Conservation (phyloP, 1,140 invertebrate genomes). For the Galleria mellonella region DNA sequence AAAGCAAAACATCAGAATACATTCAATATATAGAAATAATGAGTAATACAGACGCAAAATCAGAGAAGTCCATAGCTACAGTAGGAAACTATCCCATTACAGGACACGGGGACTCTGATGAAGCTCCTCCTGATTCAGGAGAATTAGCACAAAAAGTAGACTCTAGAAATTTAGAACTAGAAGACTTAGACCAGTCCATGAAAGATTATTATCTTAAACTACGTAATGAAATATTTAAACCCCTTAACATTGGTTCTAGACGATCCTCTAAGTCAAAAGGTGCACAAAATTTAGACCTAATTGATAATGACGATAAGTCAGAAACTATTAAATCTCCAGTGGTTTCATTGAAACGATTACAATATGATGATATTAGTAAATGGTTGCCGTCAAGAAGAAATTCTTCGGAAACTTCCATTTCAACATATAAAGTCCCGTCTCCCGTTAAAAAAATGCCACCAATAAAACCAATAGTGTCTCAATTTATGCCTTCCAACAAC, state of each 20-base stretch:
- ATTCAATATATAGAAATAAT: background rate
- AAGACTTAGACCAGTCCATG: slow-evolving; percentile 24
- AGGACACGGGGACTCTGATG: slow-evolving; percentile 34
- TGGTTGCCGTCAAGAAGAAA: too few relatives aligned
- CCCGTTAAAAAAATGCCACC: too few relatives aligned
- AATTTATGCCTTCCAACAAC: too few relatives aligned
- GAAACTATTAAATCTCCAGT: too few relatives aligned
- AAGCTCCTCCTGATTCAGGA: slow-evolving; percentile 27
- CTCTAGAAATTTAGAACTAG: slow-evolving; percentile 29
- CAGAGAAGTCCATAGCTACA: slow-evolving; percentile 34
- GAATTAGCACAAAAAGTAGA: slow-evolving; percentile 19
- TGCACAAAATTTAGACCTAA: too few relatives aligned
- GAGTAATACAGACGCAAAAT: slow-evolving; percentile 1
- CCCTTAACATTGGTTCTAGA: background rate
- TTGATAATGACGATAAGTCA: too few relatives aligned
- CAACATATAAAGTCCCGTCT: too few relatives aligned
- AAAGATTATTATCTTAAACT: slow-evolving; percentile 32
- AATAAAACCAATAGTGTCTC: too few relatives aligned
- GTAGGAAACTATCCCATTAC: slow-evolving; percentile 38
- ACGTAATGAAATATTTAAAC: slow-evolving; percentile 14
- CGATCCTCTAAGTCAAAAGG: too few relatives aligned
- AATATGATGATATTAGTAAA: too few relatives aligned
- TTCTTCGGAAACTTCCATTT: too few relatives aligned
- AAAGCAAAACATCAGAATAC: background rate
- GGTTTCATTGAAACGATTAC: too few relatives aligned